Percentiles rank a stretch among this genome's conserved stretches.
phyloP scores from a whole-genome alignment of 1,140 invertebrate genomes.

The Trachymyrmex cornetzi region DNA sequence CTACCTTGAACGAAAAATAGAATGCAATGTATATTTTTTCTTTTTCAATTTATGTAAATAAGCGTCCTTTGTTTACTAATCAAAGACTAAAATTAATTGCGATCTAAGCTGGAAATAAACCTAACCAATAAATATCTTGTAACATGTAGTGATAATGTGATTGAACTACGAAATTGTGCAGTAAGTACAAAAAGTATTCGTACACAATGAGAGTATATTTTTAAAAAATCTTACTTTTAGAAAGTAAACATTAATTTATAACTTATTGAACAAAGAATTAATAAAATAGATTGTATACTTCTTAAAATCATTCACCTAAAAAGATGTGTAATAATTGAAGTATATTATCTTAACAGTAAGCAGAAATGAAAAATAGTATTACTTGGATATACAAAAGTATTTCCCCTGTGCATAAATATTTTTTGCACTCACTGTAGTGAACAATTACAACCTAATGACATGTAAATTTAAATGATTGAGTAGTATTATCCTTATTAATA shows the following conservation, averaged over 20 bases:
- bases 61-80: too few relatives aligned
- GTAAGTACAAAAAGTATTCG: neutral
- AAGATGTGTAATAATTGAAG: too few relatives aligned
- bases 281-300: too few relatives aligned
- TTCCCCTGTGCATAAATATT: too few relatives aligned
- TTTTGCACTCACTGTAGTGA: neutral
- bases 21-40: neutral
- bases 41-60: constrained; percentile 6
- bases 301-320: too few relatives aligned
- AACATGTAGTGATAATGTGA: neutral
- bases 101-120: neutral
- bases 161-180: neutral
- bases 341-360: too few relatives aligned
- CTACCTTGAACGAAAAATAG: neutral
- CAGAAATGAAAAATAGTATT: too few relatives aligned
- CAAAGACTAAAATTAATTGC: neutral
- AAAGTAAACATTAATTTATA: too few relatives aligned
- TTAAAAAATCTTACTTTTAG: too few relatives aligned
- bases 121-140: neutral
- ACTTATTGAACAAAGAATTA: too few relatives aligned
- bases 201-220: too few relatives aligned
- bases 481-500: neutral
- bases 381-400: too few relatives aligned
- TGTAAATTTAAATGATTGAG: neutral
- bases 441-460: neutral